These are phyloP conservation scores for Sebastolobus altivelis DNA, from an alignment of 2,797 vertebrate species.

Conservation along the genomic window DNA sequence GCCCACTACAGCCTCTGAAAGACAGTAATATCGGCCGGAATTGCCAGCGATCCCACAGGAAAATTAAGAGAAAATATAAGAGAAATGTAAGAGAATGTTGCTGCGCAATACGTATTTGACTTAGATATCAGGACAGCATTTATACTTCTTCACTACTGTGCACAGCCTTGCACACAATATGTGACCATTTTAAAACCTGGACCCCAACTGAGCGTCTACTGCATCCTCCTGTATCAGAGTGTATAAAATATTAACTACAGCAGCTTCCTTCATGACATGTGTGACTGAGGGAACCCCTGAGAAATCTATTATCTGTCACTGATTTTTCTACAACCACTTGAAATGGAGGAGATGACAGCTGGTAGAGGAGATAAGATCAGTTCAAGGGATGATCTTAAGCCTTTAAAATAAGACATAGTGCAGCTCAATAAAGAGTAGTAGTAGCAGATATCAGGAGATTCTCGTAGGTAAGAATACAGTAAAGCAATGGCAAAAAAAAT, in stretches of 20 bases:
- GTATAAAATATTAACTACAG: conserved; percentile 17
- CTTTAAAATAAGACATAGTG: conserved; percentile 1
- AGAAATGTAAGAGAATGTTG: too few relatives aligned
- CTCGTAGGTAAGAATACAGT: too few relatives aligned
- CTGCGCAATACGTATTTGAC: not conserved
- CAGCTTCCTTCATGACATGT: conserved; percentile 4
- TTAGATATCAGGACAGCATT: not conserved
- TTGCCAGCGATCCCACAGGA: rapidly evolving
- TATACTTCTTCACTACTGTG: not conserved
- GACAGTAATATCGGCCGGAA: rapidly evolving
- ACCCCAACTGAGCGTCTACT: not conserved
- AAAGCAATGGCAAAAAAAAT: not conserved
- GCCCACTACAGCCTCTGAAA: too few relatives aligned
- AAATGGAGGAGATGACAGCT: not conserved
- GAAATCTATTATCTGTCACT: conserved; percentile 14
- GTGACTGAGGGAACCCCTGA: conserved; percentile 6
- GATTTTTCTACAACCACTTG: conserved; percentile 2
- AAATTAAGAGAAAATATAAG: too few relatives aligned
- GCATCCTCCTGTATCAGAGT: conserved; percentile 6
- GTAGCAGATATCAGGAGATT: not conserved
- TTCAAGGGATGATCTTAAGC: not conserved
- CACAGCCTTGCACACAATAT: not conserved
- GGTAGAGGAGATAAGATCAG: not conserved
- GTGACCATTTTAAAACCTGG: not conserved
- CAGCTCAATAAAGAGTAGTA: not conserved